Percentiles rank a stretch among this genome's conserved stretches.
These are phyloP conservation scores for Pipistrellus kuhlii DNA, from an alignment of 2,797 vertebrate species.

Conservation along the genomic window DNA sequence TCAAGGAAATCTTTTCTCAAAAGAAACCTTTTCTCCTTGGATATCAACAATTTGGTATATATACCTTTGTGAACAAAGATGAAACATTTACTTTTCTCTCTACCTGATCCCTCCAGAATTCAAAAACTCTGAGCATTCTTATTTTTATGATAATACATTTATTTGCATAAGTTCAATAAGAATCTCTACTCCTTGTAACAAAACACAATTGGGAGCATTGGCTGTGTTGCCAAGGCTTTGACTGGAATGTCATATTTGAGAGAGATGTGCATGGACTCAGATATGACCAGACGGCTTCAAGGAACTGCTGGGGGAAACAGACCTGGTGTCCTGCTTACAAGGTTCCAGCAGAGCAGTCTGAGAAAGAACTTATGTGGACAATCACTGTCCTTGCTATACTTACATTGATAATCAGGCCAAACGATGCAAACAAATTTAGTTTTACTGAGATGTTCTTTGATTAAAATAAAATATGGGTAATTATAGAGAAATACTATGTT, in stretches of 20 bases:
- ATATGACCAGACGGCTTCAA: not conserved
- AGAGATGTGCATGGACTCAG: not conserved
- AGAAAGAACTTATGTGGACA: not conserved
- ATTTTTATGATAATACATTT: conserved; percentile 1
- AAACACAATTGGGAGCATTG: not conserved
- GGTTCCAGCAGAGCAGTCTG: not conserved
- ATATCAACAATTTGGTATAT: not conserved
- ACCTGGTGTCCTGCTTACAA: not conserved
- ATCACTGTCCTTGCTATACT: not conserved
- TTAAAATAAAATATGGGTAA: not conserved
- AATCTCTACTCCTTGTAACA: not conserved
- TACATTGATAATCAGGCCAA: not conserved
- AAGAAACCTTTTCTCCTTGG: not conserved
- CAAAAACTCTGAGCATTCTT: not conserved
- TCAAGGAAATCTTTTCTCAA: not conserved
- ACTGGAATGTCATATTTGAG: not conserved
- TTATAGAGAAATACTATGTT: not conserved
- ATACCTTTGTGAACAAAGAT: conserved; percentile 14
- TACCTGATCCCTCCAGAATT: not conserved
- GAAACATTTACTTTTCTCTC: not conserved
- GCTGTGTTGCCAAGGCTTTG: not conserved
- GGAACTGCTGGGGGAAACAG: not conserved
- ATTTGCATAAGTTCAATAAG: conserved; percentile 20
- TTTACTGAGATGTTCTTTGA: not conserved
- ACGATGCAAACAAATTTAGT: not conserved